These are phyloP conservation scores for Crocidura indochinensis DNA, from an alignment of 2,797 vertebrate species.

Conservation along the genomic window DNA sequence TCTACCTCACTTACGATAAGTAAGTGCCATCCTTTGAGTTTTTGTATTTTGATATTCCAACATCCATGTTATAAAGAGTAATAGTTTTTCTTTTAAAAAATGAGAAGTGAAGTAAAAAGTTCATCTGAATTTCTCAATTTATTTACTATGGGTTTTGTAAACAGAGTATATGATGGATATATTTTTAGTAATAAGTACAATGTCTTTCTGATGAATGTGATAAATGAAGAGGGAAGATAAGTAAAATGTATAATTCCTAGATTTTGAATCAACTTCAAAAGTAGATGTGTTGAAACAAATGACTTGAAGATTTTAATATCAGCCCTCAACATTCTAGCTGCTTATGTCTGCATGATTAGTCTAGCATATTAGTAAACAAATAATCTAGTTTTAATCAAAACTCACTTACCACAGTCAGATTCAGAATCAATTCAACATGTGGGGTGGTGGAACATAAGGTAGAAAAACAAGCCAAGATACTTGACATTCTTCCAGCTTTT, in stretches of 20 bases:
- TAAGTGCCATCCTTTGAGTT: background rate
- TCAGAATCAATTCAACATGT: constrained; percentile 54
- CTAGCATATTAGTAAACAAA: constrained; percentile 1
- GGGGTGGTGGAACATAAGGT: background rate
- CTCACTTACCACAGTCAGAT: constrained; percentile 44
- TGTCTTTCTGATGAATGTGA: too few species aligned
- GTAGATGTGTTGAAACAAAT: background rate
- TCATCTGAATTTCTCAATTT: background rate
- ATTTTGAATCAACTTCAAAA: background rate
- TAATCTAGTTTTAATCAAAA: constrained; percentile 43
- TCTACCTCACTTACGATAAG: background rate
- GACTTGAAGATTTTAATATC: constrained; percentile 50
- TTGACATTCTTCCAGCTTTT: background rate
- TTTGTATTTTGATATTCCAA: background rate
- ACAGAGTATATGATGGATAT: background rate
- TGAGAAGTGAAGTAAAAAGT: background rate
- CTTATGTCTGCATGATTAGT: constrained; percentile 16
- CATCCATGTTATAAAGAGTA: background rate
- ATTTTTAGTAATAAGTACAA: constrained; percentile 30
- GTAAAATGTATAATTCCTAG: background rate
- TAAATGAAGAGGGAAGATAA: background rate
- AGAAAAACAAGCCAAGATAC: constrained; percentile 3
- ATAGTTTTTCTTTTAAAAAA: background rate
- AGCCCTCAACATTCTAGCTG: background rate
- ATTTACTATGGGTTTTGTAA: background rate